Evolutionary conservation across 2,113 vertebrate species (phyloP), one percentile per base, ranked within the genome.

Genomic region (Nyctibius bracteatus): DNA sequence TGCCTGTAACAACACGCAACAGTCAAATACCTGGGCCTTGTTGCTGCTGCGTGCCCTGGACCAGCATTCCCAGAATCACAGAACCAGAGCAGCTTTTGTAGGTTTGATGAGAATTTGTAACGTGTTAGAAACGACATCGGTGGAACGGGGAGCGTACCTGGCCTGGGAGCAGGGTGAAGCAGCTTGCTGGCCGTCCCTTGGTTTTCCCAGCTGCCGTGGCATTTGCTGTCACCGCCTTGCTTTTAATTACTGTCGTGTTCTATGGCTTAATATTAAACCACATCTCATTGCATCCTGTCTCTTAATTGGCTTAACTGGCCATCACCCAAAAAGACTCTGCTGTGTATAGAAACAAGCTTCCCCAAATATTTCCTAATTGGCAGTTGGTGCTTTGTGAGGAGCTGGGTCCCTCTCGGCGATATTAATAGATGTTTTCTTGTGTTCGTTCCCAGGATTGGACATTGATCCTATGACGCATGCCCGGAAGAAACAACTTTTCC

Each of bases 391-490:
- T 39, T 43, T 61, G 79, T 47, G 87, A 86, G 80, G 73, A 80
- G 91, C 57, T n/a, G 82, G 81, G 63, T 95, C 87, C 75, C 72
- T 94, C 86, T 74, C 39, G 1, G 61, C 3, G 4, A 59, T 91
- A 87, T 93, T 97, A 94, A 97, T 49, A 46, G 82, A 12, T 86
- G 43, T 75, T 96, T 97, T 94, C 73, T 94, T 77, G 87, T 96
- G 17, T 97, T 92, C 74, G 0, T 96, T 93, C 94, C 24, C 96
- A 98, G 98, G 94, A 96, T 68, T 96, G 92, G 97, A 92, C 96
- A 81, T 54, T 97, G 95, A 96, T 97, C 95, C 97, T 97, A 98
- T 98, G 98, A 98, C 98, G 96, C 98, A 98, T 95, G 98, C 97
- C 93, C 97, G 98, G 96, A 98, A 98, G 97, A 98, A 97, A 94